Base-by-base conservation (phyloP, 1,140 invertebrate species). In the Drosophila saltans region DNA sequence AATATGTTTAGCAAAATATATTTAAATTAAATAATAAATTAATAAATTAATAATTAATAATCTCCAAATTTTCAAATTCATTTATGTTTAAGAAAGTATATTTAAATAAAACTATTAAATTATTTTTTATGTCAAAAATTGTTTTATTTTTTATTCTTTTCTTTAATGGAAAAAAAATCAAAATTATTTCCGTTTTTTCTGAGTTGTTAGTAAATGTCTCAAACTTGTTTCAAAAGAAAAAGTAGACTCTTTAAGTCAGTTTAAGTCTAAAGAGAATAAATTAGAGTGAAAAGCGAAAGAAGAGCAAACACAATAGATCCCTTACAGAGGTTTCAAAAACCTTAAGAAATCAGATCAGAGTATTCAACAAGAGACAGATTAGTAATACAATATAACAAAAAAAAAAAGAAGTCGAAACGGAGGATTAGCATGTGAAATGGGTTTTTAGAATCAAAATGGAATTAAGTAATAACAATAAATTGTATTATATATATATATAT, bases 381-480 rank as follows among this genome's bases (percentile, higher is more conserved):
- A 52, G 45, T 26, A 52, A 48, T 6, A 48, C 16, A 45, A 45
- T 45, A 7, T 45, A 45, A n/a, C n/a, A 24, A 7, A 11, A 45
- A 24, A 9, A 48, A 9, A 36, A 3, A 48, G 26, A 26, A 8
- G 45, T 48, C 2, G 7, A 6, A 21, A 48, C 16, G 45, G 21
- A 8, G 24, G 45, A 52, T 52, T 52, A 52, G 21, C 45, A 52
- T 52, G 7, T 26, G 45, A 52, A 52, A 52, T 52, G 45, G 16
- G 1, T 52, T 52, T 52, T 52, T 16, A 43, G 41, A 43, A 43
- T 43, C n/a, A 43, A 43, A 43, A 43, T 24, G 45, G 45, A 52
- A 52, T 52, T 52, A 52, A 52, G 45, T 52, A 26, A 52, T 52
- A 52, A 52, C 24, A 21, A 52, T 52, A 52, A 52, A 52, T 52